These are phyloP conservation scores for Synergus itoensis DNA, from an alignment of 2,888 invertebrate species.

Conservation along the genomic window DNA sequence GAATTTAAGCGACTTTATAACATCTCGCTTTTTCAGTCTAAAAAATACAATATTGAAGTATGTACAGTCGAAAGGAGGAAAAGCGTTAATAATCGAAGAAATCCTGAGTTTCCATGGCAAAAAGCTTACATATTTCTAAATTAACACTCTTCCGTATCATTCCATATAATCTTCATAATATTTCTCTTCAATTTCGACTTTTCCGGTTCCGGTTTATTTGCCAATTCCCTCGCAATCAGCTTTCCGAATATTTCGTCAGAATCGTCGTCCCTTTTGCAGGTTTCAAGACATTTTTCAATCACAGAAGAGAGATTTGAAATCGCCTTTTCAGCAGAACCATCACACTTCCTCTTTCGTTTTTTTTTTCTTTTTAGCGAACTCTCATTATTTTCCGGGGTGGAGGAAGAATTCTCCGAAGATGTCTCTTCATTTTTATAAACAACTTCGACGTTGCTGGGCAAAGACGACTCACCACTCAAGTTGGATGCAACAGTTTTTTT, in stretches of 20 bases:
- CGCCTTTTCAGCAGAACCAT: not conserved
- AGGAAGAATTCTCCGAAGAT: not conserved
- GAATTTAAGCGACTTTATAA: not conserved
- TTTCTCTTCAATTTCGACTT: conserved; percentile 20
- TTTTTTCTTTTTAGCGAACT: not conserved
- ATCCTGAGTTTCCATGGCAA: not conserved
- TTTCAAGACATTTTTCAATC: conserved; percentile 16
- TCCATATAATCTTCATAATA: conserved; percentile 27
- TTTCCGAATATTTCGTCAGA: conserved; percentile 29
- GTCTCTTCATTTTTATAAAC: conserved; percentile 30
- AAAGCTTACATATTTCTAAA: not conserved
- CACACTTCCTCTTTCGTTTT: not conserved
- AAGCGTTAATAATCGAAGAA: not conserved
- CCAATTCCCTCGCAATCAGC: conserved; percentile 16
- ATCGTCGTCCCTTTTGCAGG: conserved; percentile 2
- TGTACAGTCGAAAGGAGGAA: not conserved
- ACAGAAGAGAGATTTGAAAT: conserved; percentile 17
- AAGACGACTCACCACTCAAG: not conserved
- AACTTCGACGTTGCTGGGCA: conserved; percentile 29
- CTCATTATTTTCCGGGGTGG: not conserved
- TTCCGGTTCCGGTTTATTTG: conserved; percentile 14
- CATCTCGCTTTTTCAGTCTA: not conserved
- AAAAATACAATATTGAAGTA: not conserved
- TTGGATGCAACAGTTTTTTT: not conserved
- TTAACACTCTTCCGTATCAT: not conserved